Percentiles rank a stretch among this genome's conserved stretches.
These are phyloP conservation scores for Lasiommata megera DNA, from an alignment of 2,888 invertebrate genomes.

Conservation along the genomic window DNA sequence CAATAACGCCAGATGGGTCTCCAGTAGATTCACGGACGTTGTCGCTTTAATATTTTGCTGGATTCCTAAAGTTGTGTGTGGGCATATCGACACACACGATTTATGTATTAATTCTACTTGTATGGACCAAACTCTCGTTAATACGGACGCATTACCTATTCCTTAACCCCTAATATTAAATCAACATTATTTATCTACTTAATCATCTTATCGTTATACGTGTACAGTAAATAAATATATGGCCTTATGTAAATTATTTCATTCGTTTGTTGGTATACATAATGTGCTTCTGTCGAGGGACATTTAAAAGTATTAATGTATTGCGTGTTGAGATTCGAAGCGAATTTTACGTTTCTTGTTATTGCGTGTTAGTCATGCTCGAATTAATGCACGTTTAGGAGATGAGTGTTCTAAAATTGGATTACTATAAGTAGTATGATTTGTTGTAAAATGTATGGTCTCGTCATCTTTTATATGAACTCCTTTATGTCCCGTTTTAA, in stretches of 20 bases:
- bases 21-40: conserved; percentile 18
- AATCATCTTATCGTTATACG: conserved; percentile 77
- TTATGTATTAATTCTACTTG: conserved; percentile 73
- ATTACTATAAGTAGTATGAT: conserved; percentile 61
- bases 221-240: conserved; percentile 78
- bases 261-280: conserved; percentile 53
- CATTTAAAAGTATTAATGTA: conserved; percentile 50
- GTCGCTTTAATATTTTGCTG: conserved; percentile 45
- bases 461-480: conserved; percentile 58
- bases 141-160: conserved; percentile 72
- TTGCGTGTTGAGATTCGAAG: conserved; percentile 50
- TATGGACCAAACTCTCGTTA: conserved; percentile 81
- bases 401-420: conserved; percentile 68
- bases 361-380: conserved; percentile 59
- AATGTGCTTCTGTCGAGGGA: conserved; percentile 63
- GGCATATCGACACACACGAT: conserved; percentile 59
- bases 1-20: neutral
- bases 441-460: conserved; percentile 50
- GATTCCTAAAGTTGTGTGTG: conserved; percentile 56
- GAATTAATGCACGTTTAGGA: conserved; percentile 63
- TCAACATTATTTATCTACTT: conserved; percentile 74
- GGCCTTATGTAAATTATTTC: conserved; percentile 80
- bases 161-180: conserved; percentile 75
- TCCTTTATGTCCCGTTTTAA: conserved; percentile 59
- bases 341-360: conserved; percentile 46